These are phyloP conservation scores for Microctonus hyperodae DNA, from an alignment of 2,888 invertebrate species.

Conservation along the genomic window DNA sequence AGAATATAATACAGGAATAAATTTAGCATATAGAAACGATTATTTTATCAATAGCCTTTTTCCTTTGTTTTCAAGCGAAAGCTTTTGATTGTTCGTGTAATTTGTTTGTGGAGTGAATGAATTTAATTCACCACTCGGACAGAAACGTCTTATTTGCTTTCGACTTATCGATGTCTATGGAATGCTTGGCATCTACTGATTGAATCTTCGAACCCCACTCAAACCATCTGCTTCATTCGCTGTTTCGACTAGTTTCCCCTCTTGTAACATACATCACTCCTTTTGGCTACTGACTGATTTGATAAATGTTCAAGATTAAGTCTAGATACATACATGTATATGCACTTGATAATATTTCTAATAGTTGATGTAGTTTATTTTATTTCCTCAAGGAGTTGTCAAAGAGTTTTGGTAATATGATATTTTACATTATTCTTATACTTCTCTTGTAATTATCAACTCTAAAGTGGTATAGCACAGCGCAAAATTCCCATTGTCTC, in stretches of 20 bases:
- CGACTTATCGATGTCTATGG: constrained; percentile 56
- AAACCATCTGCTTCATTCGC: constrained; percentile 9
- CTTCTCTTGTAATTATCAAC: constrained; percentile 23
- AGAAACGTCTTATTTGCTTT: constrained; percentile 53
- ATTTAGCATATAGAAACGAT: neutral
- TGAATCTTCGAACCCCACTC: constrained; percentile 52
- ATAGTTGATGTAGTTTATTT: constrained; percentile 32
- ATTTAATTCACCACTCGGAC: constrained; percentile 44
- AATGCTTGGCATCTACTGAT: constrained; percentile 60
- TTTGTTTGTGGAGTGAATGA: constrained; percentile 30
- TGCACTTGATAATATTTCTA: constrained; percentile 57
- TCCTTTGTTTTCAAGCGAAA: constrained; percentile 9
- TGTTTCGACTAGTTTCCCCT: neutral
- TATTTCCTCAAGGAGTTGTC: constrained; percentile 36
- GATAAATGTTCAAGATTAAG: constrained; percentile 60
- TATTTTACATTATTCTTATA: constrained; percentile 27
- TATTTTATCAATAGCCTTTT: too few species aligned
- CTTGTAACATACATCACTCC: neutral
- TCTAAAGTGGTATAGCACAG: constrained; percentile 23
- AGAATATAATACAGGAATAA: too few species aligned
- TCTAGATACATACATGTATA: too few species aligned
- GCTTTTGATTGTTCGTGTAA: constrained; percentile 34
- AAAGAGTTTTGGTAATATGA: constrained; percentile 31
- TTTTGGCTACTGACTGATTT: constrained; percentile 40
- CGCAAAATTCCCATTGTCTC: constrained; percentile 15